These are phyloP conservation scores for Lethrus apterus DNA, from an alignment of 1,140 invertebrate genomes.

Conservation along the genomic window DNA sequence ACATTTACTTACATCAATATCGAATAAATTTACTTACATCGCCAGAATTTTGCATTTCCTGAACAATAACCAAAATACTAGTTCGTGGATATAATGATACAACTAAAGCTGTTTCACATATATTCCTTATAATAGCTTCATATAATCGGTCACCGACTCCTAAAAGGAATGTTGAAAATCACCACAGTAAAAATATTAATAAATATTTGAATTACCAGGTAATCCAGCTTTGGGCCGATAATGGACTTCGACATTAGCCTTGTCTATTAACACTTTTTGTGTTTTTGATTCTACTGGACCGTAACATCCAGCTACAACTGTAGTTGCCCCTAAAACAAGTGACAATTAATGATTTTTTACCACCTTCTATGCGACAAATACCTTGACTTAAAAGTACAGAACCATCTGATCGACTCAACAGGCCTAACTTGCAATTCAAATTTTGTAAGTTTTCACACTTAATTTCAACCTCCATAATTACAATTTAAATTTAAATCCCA, in stretches of 20 bases:
- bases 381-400: conserved; percentile 66
- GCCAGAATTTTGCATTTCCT: conserved; percentile 80
- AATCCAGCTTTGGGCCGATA: conserved; percentile 70
- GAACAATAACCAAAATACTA: conserved; percentile 67
- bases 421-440: no score
- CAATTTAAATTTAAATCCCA: no score
- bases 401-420: conserved; percentile 70
- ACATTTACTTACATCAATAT: background rate
- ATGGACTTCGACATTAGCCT: conserved; percentile 67
- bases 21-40: conserved; percentile 51
- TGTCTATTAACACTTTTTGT: conserved; percentile 70
- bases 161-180: no score
- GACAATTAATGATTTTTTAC: conserved; percentile 21
- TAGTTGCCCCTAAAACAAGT: conserved; percentile 61
- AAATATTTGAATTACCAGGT: conserved; percentile 48
- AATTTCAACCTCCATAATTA: no score
- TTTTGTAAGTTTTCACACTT: no score
- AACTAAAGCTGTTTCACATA: conserved; percentile 65
- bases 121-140: conserved; percentile 67
- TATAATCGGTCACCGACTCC: conserved; percentile 61
- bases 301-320: conserved; percentile 68
- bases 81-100: conserved; percentile 67
- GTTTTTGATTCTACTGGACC: conserved; percentile 75
- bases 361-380: conserved; percentile 30
- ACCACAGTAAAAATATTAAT: conserved; percentile 26